Evolutionary conservation across 2,888 invertebrate species (phyloP).

Genomic region (Nasonia oneida): DNA sequence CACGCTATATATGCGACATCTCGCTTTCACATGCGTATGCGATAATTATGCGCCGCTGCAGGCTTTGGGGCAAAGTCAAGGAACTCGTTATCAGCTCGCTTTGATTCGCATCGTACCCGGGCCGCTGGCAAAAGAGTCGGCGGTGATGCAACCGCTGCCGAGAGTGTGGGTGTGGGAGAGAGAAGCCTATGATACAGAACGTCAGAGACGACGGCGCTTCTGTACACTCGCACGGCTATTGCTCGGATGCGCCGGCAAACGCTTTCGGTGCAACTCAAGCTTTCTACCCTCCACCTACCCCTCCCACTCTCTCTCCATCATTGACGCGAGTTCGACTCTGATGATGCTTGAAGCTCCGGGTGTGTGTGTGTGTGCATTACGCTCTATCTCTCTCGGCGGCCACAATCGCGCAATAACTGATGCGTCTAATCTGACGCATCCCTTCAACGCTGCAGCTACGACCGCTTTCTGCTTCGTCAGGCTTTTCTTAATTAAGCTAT

Average conservation of each 20-base stretch:
- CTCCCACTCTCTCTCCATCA: constrained; percentile 1
- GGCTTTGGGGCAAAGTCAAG: constrained; percentile 14
- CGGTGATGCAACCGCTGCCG: not conserved
- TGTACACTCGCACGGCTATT: not conserved
- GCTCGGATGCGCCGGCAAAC: not conserved
- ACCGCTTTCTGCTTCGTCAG: not conserved
- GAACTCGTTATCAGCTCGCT: constrained; percentile 10
- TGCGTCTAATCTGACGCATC: not conserved
- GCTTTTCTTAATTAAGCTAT: constrained; percentile 24
- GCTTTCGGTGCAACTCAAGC: not conserved
- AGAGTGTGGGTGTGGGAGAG: too few species aligned
- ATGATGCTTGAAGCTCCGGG: not conserved
- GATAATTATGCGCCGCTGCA: not conserved
- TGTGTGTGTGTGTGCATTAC: not conserved
- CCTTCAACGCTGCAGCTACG: not conserved
- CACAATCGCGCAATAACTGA: not conserved
- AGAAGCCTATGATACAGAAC: not conserved
- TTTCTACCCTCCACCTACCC: not conserved
- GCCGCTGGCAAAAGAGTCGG: not conserved
- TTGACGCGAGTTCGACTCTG: not conserved
- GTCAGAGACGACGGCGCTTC: not conserved
- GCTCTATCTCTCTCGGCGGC: not conserved
- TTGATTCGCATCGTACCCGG: not conserved
- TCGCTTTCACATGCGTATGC: not conserved
- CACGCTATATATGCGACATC: not conserved